phyloP scores from a whole-genome alignment of 1,140 invertebrate genomes.

The Bombyx mandarina region DNA sequence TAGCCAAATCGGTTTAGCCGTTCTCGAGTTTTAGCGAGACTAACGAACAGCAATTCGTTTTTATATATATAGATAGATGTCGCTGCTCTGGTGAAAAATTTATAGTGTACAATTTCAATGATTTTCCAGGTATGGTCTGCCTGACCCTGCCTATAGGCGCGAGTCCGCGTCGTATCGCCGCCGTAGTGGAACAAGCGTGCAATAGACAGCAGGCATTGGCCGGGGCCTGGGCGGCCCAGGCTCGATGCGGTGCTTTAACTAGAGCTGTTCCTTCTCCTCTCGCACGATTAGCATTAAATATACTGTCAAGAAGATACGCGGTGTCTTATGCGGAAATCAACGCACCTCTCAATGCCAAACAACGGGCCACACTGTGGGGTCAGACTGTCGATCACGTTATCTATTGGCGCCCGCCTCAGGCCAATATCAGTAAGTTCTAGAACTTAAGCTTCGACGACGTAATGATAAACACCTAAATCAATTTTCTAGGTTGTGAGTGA shows the following conservation, averaged over 20 bases:
- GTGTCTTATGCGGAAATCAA: constrained; percentile 81
- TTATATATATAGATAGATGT: no score
- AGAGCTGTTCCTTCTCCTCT: constrained; percentile 77
- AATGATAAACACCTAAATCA: no score
- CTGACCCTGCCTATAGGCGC: constrained; percentile 72
- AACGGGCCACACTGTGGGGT: constrained; percentile 74
- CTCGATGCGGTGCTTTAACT: constrained; percentile 77
- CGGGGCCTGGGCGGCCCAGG: constrained; percentile 77
- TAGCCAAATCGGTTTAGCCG: no score
- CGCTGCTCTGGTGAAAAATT: neutral
- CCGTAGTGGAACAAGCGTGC: constrained; percentile 74
- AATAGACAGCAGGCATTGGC: constrained; percentile 77
- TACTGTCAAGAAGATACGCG: constrained; percentile 80
- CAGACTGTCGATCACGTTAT: constrained; percentile 77
- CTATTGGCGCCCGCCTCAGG: constrained; percentile 86
- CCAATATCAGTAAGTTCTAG: constrained; percentile 79
- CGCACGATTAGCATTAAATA: constrained; percentile 78
- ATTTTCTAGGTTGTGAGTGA: no score
- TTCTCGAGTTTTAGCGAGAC: no score
- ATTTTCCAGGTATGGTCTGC: constrained; percentile 70
- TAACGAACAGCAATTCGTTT: no score
- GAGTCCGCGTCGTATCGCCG: constrained; percentile 68
- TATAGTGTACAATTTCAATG: neutral
- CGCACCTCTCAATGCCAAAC: constrained; percentile 54
- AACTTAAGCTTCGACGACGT: no score